Conservation (phyloP, 2,113 vertebrate genomes). For the Ctenodactylus gundi region DNA sequence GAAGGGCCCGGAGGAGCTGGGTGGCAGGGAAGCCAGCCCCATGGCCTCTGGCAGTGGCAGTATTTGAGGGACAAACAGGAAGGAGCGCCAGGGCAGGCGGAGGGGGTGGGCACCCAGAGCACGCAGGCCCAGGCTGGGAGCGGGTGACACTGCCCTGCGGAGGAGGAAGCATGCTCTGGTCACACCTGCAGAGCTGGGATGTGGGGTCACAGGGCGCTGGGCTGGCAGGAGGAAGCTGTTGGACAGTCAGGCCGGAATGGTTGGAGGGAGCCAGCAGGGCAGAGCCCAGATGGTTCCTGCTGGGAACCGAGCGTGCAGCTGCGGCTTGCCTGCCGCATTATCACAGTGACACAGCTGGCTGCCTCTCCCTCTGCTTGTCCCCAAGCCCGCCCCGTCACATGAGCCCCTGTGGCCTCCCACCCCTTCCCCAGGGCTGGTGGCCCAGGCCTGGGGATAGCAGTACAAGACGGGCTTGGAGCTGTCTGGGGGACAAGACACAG, state of each 20-base stretch:
- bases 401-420: slow-evolving; percentile 59
- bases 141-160: not conserved
- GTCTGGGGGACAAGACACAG: not conserved
- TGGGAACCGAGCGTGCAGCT: slow-evolving; percentile 86
- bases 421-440: slow-evolving; percentile 44
- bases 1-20: too few species aligned
- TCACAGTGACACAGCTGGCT: slow-evolving; percentile 85
- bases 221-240: slow-evolving; percentile 82
- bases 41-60: too few species aligned
- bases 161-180: not conserved
- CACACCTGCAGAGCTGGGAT: not conserved
- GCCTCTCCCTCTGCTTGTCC: slow-evolving; percentile 74
- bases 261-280: slow-evolving; percentile 80
- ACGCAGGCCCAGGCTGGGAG: too few species aligned
- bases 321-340: slow-evolving; percentile 82
- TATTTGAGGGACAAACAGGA: not conserved
- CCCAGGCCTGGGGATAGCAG: not conserved
- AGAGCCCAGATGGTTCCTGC: slow-evolving; percentile 93
- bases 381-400: slow-evolving; percentile 69
- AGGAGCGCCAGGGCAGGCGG: not conserved
- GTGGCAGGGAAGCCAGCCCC: too few species aligned
- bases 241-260: slow-evolving; percentile 82
- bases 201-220: not conserved
- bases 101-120: not conserved
- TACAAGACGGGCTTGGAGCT: not conserved